Percentiles rank a stretch among this genome's conserved stretches.
Conservation (phyloP, 2,888 invertebrate species). For the Malthinus flaveolus region DNA sequence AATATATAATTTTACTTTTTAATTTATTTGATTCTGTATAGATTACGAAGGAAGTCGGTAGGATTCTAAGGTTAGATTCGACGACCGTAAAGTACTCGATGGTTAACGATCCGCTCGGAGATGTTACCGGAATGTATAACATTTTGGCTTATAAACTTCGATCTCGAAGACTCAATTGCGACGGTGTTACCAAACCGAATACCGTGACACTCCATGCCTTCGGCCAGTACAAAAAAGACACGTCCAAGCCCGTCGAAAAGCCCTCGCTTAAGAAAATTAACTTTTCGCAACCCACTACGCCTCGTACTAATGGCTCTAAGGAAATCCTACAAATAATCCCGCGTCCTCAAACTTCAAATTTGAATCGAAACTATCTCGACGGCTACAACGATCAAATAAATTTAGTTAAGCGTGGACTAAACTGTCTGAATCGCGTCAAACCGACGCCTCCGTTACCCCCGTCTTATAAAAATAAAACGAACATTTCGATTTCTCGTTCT, state of each 20-base stretch:
- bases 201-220: constrained; percentile 22
- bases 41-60: constrained; percentile 59
- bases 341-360: neutral
- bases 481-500: neutral
- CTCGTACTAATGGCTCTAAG: constrained; percentile 4
- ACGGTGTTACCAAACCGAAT: constrained; percentile 38
- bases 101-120: constrained; percentile 61
- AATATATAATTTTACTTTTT: constrained; percentile 2
- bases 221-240: neutral
- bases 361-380: no score
- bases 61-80: constrained; percentile 53
- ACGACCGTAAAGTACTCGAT: constrained; percentile 58
- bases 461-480: no score
- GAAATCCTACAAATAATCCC: neutral
- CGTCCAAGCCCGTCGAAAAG: neutral
- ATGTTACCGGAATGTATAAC: constrained; percentile 65
- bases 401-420: no score
- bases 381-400: neutral
- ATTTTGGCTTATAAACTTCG: constrained; percentile 51
- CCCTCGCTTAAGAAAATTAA: neutral
- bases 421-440: neutral
- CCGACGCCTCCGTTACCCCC: no score
- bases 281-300: constrained; percentile 14
- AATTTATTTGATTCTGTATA: constrained; percentile 27
- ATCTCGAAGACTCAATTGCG: constrained; percentile 38